Conservation (phyloP, 1,140 invertebrate species). For the Temnothorax curvispinosus region DNA sequence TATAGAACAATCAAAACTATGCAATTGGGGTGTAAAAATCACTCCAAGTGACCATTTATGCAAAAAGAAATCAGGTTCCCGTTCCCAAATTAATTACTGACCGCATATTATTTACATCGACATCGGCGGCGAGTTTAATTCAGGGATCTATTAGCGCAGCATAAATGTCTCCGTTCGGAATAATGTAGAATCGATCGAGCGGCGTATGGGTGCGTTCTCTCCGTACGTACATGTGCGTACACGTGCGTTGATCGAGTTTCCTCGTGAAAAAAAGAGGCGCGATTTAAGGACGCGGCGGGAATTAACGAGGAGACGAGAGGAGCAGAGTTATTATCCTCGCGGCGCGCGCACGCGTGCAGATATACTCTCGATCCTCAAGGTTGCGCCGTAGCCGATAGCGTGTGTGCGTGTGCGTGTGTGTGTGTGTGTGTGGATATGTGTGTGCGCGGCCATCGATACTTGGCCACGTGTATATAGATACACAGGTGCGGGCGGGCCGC, state of each 20-base stretch:
- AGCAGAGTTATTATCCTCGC: slow-evolving; percentile 62
- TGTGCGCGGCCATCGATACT: not conserved
- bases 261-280: not conserved
- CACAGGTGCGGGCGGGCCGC: slow-evolving; percentile 26
- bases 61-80: no score
- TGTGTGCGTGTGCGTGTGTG: not conserved
- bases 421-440: not conserved
- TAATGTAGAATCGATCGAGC: not conserved
- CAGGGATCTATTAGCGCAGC: not conserved
- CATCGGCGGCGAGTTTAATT: not conserved
- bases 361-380: slow-evolving; percentile 72
- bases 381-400: slow-evolving; percentile 50
- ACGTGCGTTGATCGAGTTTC: slow-evolving; percentile 42
- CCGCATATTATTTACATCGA: not conserved
- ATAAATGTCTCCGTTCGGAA: not conserved
- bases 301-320: slow-evolving; percentile 67
- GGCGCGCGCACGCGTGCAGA: slow-evolving; percentile 52
- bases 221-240: not conserved
- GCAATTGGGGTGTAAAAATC: no score
- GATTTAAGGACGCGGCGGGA: slow-evolving; percentile 66
- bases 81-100: not conserved
- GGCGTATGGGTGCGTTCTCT: not conserved
- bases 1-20: no score
- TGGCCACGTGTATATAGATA: not conserved
- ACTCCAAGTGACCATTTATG: no score